Percentiles rank a stretch among this genome's conserved stretches.
Conservation (phyloP, 2,113 vertebrate genomes). For the Lampris megalopsis region DNA sequence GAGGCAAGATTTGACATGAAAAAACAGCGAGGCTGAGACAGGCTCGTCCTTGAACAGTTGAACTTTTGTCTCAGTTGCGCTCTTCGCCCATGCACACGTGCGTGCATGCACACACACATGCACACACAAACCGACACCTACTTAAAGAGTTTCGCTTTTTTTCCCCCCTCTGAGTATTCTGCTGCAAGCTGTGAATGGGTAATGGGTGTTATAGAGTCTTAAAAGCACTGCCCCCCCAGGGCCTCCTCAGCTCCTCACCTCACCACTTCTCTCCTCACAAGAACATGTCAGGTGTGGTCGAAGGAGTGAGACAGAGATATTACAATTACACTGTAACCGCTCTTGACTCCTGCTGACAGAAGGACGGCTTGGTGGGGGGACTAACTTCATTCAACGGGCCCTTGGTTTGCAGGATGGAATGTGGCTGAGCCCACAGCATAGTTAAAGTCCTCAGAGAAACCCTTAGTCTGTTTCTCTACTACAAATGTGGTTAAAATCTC, state of each 20-base stretch:
- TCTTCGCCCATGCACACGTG: conserved; percentile 1
- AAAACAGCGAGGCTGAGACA: conserved; percentile 15
- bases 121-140: conserved; percentile 5
- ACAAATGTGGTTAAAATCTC: conserved; percentile 15
- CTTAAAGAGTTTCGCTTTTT: conserved; percentile 14
- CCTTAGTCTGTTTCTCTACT: conserved; percentile 12
- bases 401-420: conserved; percentile 39
- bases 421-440: conserved; percentile 30
- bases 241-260: conserved; percentile 43
- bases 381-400: conserved; percentile 45
- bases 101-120: conserved; percentile 11
- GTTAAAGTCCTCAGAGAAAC: conserved; percentile 13
- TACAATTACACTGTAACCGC: conserved; percentile 42
- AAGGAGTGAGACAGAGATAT: conserved; percentile 53
- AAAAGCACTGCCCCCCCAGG: conserved; percentile 1
- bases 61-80: conserved; percentile 38
- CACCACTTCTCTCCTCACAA: conserved; percentile 19
- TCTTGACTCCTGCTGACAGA: conserved; percentile 24
- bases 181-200: background rate
- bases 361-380: conserved; percentile 39
- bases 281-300: conserved; percentile 51
- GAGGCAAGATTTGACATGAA: conserved; percentile 79
- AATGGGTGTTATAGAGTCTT: conserved; percentile 8
- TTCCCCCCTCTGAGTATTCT: conserved; percentile 2
- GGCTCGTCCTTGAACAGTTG: conserved; percentile 24